phyloP scores from a whole-genome alignment of 2,888 invertebrate species.

The Hermaeophaga mercurialis region DNA sequence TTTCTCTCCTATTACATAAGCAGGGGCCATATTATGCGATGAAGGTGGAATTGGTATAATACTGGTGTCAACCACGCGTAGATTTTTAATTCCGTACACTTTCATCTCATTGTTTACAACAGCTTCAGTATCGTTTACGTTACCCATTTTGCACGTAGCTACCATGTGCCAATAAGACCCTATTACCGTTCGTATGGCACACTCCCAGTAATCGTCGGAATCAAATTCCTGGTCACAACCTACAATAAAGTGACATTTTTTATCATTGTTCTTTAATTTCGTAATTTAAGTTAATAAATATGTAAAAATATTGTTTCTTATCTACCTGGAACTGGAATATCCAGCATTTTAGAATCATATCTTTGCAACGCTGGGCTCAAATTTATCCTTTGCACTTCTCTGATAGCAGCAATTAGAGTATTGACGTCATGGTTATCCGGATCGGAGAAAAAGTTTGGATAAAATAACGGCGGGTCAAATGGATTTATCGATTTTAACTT shows the following conservation, averaged over 20 bases:
- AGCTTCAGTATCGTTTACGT: neutral
- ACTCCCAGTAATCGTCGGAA: neutral
- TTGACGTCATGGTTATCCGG: slow-evolving; percentile 60
- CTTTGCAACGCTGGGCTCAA: slow-evolving; percentile 58
- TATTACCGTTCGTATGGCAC: no score
- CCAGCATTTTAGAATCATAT: slow-evolving; percentile 30
- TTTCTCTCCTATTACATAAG: neutral
- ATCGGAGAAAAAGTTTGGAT: slow-evolving; percentile 80
- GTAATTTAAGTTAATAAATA: no score
- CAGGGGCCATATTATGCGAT: neutral
- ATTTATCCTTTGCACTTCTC: slow-evolving; percentile 60
- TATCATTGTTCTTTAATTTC: no score
- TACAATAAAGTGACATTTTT: no score
- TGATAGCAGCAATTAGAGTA: slow-evolving; percentile 54
- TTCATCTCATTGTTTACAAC: neutral
- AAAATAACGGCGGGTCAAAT: slow-evolving; percentile 69
- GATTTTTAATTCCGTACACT: neutral
- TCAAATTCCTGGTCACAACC: neutral
- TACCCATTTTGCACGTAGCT: neutral
- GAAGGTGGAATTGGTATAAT: neutral
- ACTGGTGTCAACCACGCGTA: neutral
- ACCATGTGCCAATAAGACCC: neutral
- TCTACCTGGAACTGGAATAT: slow-evolving; percentile 37
- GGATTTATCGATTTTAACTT: slow-evolving; percentile 72
- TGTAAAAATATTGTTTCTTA: no score